Conservation (phyloP, 2,888 invertebrate genomes). For the Drosophila hamatofila region DNA sequence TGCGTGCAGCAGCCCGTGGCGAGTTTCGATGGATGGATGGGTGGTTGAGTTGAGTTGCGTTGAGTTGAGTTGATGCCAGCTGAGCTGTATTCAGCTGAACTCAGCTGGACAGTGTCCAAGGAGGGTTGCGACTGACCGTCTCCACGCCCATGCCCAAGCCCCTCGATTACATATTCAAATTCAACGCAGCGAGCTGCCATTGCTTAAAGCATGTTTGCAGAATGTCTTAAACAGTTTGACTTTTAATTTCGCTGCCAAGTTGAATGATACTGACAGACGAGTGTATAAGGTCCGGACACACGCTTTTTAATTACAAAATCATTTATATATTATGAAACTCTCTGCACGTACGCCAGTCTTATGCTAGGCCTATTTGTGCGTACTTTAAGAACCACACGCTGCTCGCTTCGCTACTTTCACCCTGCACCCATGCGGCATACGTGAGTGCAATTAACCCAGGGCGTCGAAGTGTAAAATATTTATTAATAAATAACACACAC, state of each 20-base stretch:
- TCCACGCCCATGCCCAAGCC: conserved; percentile 15
- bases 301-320: conserved; percentile 68
- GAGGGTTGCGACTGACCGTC: conserved; percentile 68
- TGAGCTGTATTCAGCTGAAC: conserved; percentile 36
- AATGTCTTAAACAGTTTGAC: conserved; percentile 82
- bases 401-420: conserved; percentile 31
- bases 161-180: conserved; percentile 52
- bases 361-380: conserved; percentile 13
- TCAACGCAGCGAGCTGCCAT: conserved; percentile 64
- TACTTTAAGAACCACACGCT: conserved; percentile 37
- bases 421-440: conserved; percentile 7
- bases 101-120: conserved; percentile 51
- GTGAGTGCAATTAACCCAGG: conserved; percentile 69
- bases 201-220: conserved; percentile 72
- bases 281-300: conserved; percentile 4
- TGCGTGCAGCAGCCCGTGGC: conserved; percentile 72
- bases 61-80: conserved; percentile 24
- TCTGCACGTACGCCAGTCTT: conserved; percentile 1
- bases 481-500: conserved; percentile 80
- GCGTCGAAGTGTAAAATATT: conserved; percentile 82
- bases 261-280: conserved; percentile 50
- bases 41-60: not conserved
- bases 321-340: not conserved
- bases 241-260: conserved; percentile 75
- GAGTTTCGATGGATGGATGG: conserved; percentile 38